These are phyloP conservation scores for Dynastes hyllus DNA, from an alignment of 2,888 invertebrate genomes.

Conservation along the genomic window DNA sequence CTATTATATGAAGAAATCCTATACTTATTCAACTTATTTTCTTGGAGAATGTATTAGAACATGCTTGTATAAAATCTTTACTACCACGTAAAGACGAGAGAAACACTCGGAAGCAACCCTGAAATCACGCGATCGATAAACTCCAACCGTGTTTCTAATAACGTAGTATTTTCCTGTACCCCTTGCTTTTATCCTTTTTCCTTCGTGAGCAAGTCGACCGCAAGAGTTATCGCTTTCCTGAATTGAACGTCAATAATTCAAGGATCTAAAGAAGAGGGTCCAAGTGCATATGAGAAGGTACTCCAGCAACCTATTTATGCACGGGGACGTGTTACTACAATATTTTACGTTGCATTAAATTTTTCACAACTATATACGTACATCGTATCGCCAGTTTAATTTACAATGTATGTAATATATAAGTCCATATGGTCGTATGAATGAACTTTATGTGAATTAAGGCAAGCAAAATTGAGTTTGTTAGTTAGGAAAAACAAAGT, in stretches of 20 bases:
- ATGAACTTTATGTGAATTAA: too few relatives aligned
- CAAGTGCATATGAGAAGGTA: neutral
- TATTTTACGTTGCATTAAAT: neutral
- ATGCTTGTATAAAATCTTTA: neutral
- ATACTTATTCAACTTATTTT: too few relatives aligned
- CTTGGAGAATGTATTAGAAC: neutral
- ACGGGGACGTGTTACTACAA: neutral
- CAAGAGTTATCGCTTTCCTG: constrained; percentile 38
- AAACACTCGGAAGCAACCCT: constrained; percentile 3
- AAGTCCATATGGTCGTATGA: too few relatives aligned
- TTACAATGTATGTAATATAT: too few relatives aligned
- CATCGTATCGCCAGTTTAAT: too few relatives aligned
- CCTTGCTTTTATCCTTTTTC: neutral
- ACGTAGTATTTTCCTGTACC: constrained; percentile 23
- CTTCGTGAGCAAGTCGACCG: neutral
- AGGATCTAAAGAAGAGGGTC: constrained; percentile 10
- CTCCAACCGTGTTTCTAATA: constrained; percentile 28
- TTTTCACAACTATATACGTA: too few relatives aligned
- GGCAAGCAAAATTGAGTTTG: too few relatives aligned
- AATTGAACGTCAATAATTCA: constrained; percentile 48
- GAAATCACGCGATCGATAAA: constrained; percentile 36
- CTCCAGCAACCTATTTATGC: constrained; percentile 1
- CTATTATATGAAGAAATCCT: too few relatives aligned
- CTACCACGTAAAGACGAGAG: neutral
- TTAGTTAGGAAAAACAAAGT: too few relatives aligned